Evolutionary conservation across 2,797 vertebrate genomes (phyloP), one percentile per base, ranked within the genome.

Genomic region (Rhinoraja longicauda): DNA sequence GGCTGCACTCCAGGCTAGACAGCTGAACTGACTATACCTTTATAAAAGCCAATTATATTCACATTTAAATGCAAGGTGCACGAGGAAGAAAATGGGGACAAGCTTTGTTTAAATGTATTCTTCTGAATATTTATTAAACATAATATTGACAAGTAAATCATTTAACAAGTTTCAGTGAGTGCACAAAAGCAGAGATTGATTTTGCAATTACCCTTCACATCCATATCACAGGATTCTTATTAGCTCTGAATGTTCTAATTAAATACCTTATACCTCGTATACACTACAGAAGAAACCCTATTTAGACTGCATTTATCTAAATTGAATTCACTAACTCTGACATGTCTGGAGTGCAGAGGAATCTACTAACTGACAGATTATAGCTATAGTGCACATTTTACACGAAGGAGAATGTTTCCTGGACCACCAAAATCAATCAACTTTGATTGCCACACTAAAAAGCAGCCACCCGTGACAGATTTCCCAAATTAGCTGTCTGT

Each of bases 61-160:
- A 97, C 97, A 97, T 97, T 97, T 97, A 97, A 97, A 97, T 97
- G 96, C 96, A 96, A 96, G 96, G 95, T 96, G 96, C 97, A 96
- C 95, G 96, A 97, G 95, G 95, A 96, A 96, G 96, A 97, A 97
- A 96, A 97, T 96, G 97, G 97, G 95, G 96, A 97, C 96, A 95
- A 96, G 95, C 96, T 96, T 97, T 97, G 96, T 97, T 97, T 97
- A 97, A 97, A 97, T 96, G 96, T 96, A 96, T 96, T 97, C 96
- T 96, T 96, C 96, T 97, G 96, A 97, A 97, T 97, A 97, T 97
- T 97, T 97, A 97, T 97, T 97, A 97, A 97, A 97, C 97, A 97
- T 97, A 97, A 97, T 97, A 97, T 81, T 78, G 92, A 76, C 75
- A 81, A 57, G 97, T 97, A 97, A 97, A 96, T 96, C 96, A 97